Percentiles rank a stretch among this genome's conserved stretches.
These are phyloP conservation scores for Hydrochoerus hydrochaeris DNA, from an alignment of 2,113 vertebrate genomes.

Conservation along the genomic window DNA sequence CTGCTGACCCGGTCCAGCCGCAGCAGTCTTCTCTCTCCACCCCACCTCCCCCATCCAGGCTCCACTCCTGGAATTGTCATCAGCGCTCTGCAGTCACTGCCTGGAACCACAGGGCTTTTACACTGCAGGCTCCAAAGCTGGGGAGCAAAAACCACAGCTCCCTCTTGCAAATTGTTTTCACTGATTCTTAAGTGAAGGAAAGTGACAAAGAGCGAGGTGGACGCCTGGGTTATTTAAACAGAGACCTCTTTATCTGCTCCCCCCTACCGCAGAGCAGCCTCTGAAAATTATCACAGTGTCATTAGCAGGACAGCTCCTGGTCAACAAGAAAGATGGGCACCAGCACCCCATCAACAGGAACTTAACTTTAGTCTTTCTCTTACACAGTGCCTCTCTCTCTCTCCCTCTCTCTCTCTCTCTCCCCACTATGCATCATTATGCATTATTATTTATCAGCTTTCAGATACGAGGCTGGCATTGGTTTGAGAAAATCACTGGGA, in stretches of 20 bases:
- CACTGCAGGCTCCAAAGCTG: slow-evolving; percentile 35
- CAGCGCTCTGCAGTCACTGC: not conserved
- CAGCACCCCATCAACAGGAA: slow-evolving; percentile 84
- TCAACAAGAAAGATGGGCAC: slow-evolving; percentile 86
- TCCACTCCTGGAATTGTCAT: slow-evolving; percentile 70
- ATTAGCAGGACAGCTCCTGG: slow-evolving; percentile 86
- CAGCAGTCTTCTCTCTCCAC: not conserved
- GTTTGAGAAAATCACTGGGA: not conserved
- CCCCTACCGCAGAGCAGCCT: slow-evolving; percentile 78
- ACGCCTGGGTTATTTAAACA: slow-evolving; percentile 77
- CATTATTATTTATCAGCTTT: slow-evolving; percentile 76
- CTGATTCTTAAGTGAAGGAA: slow-evolving; percentile 55
- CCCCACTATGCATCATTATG: not conserved
- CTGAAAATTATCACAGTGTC: slow-evolving; percentile 86
- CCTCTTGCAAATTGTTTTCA: slow-evolving; percentile 44
- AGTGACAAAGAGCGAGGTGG: slow-evolving; percentile 76
- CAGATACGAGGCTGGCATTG: slow-evolving; percentile 77
- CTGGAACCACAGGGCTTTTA: not conserved
- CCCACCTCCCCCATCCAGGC: not conserved
- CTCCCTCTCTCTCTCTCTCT: slow-evolving; percentile 10
- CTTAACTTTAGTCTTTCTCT: slow-evolving; percentile 86
- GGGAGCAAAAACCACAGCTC: slow-evolving; percentile 66
- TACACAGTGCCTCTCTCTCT: slow-evolving; percentile 78
- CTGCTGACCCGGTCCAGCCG: slow-evolving; percentile 56
- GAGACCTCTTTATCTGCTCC: slow-evolving; percentile 80